Evolutionary conservation across 2,888 invertebrate species (phyloP), one percentile per base, ranked within the genome.

Genomic region (Acanthosepion pharaonis): DNA sequence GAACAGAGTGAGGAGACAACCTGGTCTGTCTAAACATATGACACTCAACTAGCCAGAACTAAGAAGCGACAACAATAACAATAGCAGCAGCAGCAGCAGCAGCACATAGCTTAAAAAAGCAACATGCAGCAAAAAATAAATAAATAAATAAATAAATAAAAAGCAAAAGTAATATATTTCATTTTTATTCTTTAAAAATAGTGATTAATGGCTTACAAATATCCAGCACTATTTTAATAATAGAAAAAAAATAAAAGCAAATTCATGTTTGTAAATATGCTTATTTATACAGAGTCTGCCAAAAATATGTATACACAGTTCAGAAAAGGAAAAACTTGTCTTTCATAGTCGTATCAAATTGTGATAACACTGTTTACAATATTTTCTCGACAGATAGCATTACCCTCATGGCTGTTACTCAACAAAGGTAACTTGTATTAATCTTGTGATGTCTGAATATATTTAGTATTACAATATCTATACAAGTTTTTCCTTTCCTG

Each of bases 21-120:
- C 78, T 78, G 78, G 78, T 78, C 78, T 78, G 78, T 78, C 78
- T n/a, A 78, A 78, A 78, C 78, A 78, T 33, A 78, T 78, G 78
- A 78, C 78, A 78, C 78, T 78, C 78, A 78, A 78, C 78, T 78
- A 78, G 78, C 78, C n/a, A 33, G 33, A 78, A n/a, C n/a, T 78
- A 78, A 33, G 33, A 78, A 78, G 78, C 78, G 33, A 33, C n/a
- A 78, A 15, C n/a, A 78, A 33, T 15, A 33, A 18, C 78, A 78
- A 18, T 18, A 78, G 33, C n/a, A 78, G 33, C 78, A 78, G 78
- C 9, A 78, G 78, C 9, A 78, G 78, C 78, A 78, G 9, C 78
- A 78, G n/a, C 59, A 59, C 59, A 59, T 59, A 23, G 23, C 59
- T 23, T 23, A 23, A 20, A 78, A 78, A 78, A 78, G 78, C 78